Base-by-base conservation (phyloP, 2,888 invertebrate genomes). In the Dasypolia templi region DNA sequence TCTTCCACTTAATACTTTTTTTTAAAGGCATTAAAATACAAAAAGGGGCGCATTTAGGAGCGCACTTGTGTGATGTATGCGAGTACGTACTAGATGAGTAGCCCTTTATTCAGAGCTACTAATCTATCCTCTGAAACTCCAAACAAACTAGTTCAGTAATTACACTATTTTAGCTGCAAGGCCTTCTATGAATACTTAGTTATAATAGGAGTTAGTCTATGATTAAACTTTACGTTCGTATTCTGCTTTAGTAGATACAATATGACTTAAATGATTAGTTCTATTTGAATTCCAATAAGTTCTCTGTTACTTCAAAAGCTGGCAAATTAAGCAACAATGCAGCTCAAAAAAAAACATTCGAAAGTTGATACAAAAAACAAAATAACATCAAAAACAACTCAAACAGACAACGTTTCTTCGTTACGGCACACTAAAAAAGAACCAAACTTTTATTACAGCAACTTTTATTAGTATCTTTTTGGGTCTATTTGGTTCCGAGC, bases 381-480 rank as follows among this genome's bases (percentile, higher is more conserved):
- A 81, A 58, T 9, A 79, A 42, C 51, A 46, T 63, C 22, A 73
- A 61, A 64, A 83, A 58, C 44, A 75, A 53, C 35, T 17, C 12
- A 68, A 80, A 80, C 69, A 74, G 51, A 67, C 51, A 81, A 67
- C 70, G 72, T 84, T 72, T 72, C 74, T 70, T 69, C 65, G 62
- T 81, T 85, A 75, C 68, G 59, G 53, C 56, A 72, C 74, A 81
- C 81, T 75, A 73, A 83, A 82, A n/a, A 81, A 64, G 62, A 64
- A 58, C 72, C 70, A 62, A 83, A 85, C 61, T 81, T 79, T 87
- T 87, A 77, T 79, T 79, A 86, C 78, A 70, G 72, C 75, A 70
- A 75, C 84, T 75, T 81, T 86, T 83, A 83, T 82, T 87, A 82
- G 76, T 86, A 80, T 81, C 75, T 80, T 79, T 77, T 72, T 75